These are phyloP conservation scores for Myripristis murdjan DNA, from an alignment of 2,797 vertebrate genomes.

Conservation along the genomic window DNA sequence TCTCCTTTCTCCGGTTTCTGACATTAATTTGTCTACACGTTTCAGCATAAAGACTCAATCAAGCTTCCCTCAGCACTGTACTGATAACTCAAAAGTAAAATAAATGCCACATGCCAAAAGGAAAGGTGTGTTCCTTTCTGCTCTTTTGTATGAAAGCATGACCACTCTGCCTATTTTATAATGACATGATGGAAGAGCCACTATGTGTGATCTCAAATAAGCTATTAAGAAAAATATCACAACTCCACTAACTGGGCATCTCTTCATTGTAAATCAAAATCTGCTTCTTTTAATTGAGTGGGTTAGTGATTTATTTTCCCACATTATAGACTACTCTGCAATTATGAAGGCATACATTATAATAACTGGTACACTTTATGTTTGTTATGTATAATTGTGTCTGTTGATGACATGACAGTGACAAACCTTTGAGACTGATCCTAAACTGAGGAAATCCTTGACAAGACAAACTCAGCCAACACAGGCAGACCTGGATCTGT, in stretches of 20 bases:
- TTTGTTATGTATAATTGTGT: too few relatives aligned
- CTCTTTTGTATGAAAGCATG: not conserved
- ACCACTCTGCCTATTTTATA: not conserved
- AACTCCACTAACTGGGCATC: not conserved
- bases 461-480: too few relatives aligned
- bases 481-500: too few relatives aligned
- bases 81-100: slow-evolving; percentile 14
- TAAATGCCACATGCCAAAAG: not conserved
- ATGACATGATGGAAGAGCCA: not conserved
- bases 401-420: too few relatives aligned
- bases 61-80: slow-evolving; percentile 12
- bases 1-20: slow-evolving; percentile 5
- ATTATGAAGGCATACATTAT: too few relatives aligned
- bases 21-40: not conserved
- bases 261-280: slow-evolving; percentile 48
- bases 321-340: too few relatives aligned
- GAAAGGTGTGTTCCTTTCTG: not conserved
- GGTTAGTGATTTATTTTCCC: not conserved
- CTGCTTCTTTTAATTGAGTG: slow-evolving; percentile 35
- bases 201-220: not conserved
- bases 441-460: too few relatives aligned
- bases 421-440: too few relatives aligned
- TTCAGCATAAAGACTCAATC: slow-evolving; percentile 7
- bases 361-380: too few relatives aligned
- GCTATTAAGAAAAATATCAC: not conserved